phyloP scores from a whole-genome alignment of 2,888 invertebrate genomes.

The Leucania comma region DNA sequence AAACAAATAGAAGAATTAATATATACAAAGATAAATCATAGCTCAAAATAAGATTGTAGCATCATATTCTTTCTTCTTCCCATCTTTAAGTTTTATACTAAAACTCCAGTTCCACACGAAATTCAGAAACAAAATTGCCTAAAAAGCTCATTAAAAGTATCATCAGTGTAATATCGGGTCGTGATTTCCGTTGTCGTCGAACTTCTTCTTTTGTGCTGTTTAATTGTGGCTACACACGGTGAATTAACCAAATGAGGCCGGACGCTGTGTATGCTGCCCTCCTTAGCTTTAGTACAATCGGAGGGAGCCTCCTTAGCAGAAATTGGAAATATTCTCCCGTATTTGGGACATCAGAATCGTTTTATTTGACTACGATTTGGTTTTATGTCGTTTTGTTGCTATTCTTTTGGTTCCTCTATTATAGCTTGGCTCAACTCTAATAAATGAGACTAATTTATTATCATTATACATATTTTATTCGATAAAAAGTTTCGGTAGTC shows the following conservation, averaged over 20 bases:
- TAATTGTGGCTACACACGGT: constrained; percentile 84
- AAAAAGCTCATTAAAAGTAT: constrained; percentile 86
- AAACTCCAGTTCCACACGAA: constrained; percentile 4
- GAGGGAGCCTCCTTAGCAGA: constrained; percentile 38
- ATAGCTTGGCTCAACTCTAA: neutral
- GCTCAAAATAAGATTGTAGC: neutral
- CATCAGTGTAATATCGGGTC: constrained; percentile 83
- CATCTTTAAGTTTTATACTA: neutral
- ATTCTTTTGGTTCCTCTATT: constrained; percentile 6
- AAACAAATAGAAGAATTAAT: too few relatives aligned
- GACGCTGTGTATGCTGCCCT: constrained; percentile 62
- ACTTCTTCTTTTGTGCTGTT: constrained; percentile 85
- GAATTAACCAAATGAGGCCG: constrained; percentile 89
- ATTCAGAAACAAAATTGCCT: constrained; percentile 34
- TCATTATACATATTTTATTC: constrained; percentile 34
- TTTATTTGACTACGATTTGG: constrained; percentile 8
- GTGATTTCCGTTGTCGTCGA: constrained; percentile 80
- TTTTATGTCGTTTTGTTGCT: constrained; percentile 15
- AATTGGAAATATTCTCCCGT: constrained; percentile 44
- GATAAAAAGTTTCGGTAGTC: constrained; percentile 13
- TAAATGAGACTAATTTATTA: constrained; percentile 13
- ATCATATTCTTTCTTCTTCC: neutral
- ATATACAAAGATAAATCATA: too few relatives aligned
- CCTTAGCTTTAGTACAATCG: constrained; percentile 61
- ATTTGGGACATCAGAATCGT: constrained; percentile 37